phyloP scores from a whole-genome alignment of 1,140 invertebrate species.

The Pemphigus obesinymphae region DNA sequence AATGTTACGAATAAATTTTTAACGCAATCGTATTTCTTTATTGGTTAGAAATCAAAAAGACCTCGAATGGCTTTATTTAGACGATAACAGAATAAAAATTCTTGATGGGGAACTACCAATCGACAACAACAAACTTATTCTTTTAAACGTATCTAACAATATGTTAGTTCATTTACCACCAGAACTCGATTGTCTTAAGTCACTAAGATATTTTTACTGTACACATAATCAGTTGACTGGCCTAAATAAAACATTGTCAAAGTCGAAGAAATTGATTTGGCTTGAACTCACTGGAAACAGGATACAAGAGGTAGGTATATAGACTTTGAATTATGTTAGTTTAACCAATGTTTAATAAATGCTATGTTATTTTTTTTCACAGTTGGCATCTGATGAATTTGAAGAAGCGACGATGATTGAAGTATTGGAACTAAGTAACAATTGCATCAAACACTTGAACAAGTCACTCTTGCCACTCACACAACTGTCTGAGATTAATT shows the following conservation, averaged over 20 bases:
- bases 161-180: constrained; percentile 63
- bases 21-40: background rate
- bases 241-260: constrained; percentile 64
- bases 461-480: constrained; percentile 66
- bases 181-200: constrained; percentile 62
- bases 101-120: constrained; percentile 69
- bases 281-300: constrained; percentile 67
- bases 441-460: constrained; percentile 65
- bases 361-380: constrained; percentile 45
- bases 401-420: constrained; percentile 61
- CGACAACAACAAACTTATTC: constrained; percentile 59
- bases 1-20: no score
- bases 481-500: constrained; percentile 61
- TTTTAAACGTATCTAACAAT: constrained; percentile 69
- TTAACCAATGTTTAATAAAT: background rate
- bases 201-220: constrained; percentile 64
- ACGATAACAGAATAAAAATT: constrained; percentile 65
- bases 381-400: constrained; percentile 72
- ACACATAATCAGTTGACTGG: constrained; percentile 65
- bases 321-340: background rate
- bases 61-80: constrained; percentile 71
- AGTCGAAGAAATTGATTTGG: constrained; percentile 60
- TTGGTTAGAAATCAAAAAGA: constrained; percentile 59
- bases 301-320: constrained; percentile 61
- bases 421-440: constrained; percentile 64